Conservation (phyloP, 2,113 vertebrate species). For the Nothobranchius furzeri region DNA sequence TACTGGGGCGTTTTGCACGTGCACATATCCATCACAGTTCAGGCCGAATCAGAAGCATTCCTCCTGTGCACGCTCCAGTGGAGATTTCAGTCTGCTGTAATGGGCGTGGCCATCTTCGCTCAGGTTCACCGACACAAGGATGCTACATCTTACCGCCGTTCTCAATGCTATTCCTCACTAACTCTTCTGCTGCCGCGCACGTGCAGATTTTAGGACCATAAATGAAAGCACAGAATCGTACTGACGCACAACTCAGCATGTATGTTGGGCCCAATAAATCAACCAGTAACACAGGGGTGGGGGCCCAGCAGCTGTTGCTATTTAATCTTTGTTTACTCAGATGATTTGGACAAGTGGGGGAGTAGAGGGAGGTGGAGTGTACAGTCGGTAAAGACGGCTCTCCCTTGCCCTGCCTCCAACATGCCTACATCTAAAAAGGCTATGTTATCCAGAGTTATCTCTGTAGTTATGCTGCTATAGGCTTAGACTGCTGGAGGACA, state of each 20-base stretch:
- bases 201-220: constrained; percentile 12
- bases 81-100: constrained; percentile 64
- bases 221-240: constrained; percentile 20
- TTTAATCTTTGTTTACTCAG: constrained; percentile 32
- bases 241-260: not conserved
- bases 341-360: not conserved
- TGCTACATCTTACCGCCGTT: constrained; percentile 17
- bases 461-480: too few relatives aligned
- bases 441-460: too few relatives aligned
- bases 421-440: too few relatives aligned
- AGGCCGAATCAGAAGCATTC: constrained; percentile 45
- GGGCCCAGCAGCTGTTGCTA: not conserved
- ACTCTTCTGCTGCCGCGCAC: constrained; percentile 10
- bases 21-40: constrained; percentile 46
- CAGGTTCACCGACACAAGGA: constrained; percentile 39
- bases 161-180: constrained; percentile 4
- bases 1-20: constrained; percentile 22
- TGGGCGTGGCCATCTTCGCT: constrained; percentile 52
- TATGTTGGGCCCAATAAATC: constrained; percentile 3
- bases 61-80: constrained; percentile 53
- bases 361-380: too few relatives aligned
- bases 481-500: too few relatives aligned
- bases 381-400: too few relatives aligned
- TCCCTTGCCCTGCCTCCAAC: too few relatives aligned
- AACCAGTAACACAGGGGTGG: not conserved